A percentile compares a stretch with the other conserved stretches of the same genome.
phyloP scores from a whole-genome alignment of 2,888 invertebrate genomes.

The Scaptomyza tumidula region DNA sequence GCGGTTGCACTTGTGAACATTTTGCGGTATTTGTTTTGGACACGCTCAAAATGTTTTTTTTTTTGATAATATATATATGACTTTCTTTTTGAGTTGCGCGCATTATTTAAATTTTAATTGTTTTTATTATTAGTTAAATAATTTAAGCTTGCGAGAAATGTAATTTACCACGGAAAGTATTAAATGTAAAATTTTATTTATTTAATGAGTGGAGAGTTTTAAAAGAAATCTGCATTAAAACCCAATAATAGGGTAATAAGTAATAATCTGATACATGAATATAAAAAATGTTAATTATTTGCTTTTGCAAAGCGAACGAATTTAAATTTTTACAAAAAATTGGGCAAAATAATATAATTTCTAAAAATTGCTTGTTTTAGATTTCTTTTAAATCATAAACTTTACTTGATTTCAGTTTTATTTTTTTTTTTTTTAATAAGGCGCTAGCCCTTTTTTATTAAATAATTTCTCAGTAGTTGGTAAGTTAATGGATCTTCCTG shows the following conservation, averaged over 20 bases:
- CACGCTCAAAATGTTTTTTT: background rate
- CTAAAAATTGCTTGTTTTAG: too few relatives aligned
- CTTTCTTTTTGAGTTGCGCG: too few relatives aligned
- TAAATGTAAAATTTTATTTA: background rate
- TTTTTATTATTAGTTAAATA: too few relatives aligned
- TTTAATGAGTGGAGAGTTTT: background rate
- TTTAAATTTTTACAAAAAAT: too few relatives aligned
- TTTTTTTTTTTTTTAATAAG: too few relatives aligned
- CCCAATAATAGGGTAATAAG: background rate
- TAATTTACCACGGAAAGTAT: background rate
- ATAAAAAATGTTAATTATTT: background rate
- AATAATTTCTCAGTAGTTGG: too few relatives aligned
- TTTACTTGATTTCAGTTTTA: too few relatives aligned
- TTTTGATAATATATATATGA: background rate
- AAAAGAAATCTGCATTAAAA: background rate
- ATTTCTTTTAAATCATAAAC: too few relatives aligned
- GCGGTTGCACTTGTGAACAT: conserved; percentile 3
- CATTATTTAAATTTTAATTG: too few relatives aligned
- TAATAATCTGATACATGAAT: background rate
- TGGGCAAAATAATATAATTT: too few relatives aligned
- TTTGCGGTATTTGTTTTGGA: conserved; percentile 36
- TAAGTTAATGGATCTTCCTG: background rate
- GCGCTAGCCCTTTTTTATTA: too few relatives aligned
- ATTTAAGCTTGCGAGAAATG: conserved; percentile 4
- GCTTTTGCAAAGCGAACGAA: too few relatives aligned